These are phyloP conservation scores for Mustela erminea DNA, from an alignment of 2,797 vertebrate genomes.

Conservation along the genomic window DNA sequence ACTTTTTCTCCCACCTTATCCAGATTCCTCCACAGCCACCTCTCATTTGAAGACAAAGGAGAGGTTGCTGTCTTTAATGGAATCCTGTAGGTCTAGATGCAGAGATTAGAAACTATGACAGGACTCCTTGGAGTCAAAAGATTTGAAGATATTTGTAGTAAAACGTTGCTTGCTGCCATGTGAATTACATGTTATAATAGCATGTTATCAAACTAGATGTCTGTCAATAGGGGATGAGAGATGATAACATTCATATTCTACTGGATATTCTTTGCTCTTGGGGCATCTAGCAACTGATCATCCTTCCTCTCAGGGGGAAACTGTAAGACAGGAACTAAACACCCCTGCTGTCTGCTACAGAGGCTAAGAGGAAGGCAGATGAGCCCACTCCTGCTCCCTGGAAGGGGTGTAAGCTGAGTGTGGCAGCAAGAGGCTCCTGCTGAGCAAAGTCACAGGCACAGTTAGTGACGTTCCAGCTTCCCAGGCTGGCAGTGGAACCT, in stretches of 20 bases:
- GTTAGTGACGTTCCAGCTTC: not conserved
- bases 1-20: not conserved
- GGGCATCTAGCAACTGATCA: not conserved
- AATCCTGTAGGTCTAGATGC: not conserved
- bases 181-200: not conserved
- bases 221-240: not conserved
- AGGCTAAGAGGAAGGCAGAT: not conserved
- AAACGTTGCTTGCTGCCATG: not conserved
- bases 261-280: not conserved
- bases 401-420: not conserved
- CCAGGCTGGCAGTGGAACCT: not conserved
- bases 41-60: not conserved
- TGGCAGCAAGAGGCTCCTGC: not conserved
- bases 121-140: not conserved
- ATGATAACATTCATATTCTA: not conserved
- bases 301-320: not conserved
- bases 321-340: not conserved
- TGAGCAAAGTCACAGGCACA: not conserved
- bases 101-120: constrained; percentile 38
- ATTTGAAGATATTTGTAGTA: not conserved
- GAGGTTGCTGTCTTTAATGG: not conserved
- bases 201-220: not conserved
- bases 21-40: not conserved
- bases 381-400: not conserved
- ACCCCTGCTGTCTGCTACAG: not conserved